Evolutionary conservation across 2,888 invertebrate species (phyloP).

Genomic region (Mythimna loreyi): DNA sequence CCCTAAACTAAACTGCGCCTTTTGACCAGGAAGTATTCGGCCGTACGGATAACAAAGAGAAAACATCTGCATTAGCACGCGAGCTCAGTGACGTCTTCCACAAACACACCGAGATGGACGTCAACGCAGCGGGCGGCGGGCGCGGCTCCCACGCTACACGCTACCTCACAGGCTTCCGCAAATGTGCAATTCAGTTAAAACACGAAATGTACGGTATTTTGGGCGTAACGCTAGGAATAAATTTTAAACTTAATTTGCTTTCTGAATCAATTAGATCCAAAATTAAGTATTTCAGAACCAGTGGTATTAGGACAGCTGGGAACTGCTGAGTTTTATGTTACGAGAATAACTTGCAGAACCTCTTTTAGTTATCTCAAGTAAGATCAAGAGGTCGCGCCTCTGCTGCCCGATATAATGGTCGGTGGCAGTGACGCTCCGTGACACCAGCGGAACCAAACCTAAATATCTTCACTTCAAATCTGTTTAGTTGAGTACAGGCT

Average conservation of each 20-base stretch:
- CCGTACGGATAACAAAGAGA: slow-evolving; percentile 26
- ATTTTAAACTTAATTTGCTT: slow-evolving; percentile 28
- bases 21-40: slow-evolving; percentile 33
- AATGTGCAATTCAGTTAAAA: slow-evolving; percentile 34
- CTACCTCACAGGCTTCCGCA: slow-evolving; percentile 8
- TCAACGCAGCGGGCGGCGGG: slow-evolving; percentile 30
- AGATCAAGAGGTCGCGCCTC: slow-evolving; percentile 27
- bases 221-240: slow-evolving; percentile 23
- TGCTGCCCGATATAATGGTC: slow-evolving; percentile 34
- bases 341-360: not conserved
- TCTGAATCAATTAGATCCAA: slow-evolving; percentile 45
- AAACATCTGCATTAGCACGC: slow-evolving; percentile 41
- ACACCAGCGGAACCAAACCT: slow-evolving; percentile 62
- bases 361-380: not conserved
- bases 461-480: slow-evolving; percentile 63
- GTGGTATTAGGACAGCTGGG: slow-evolving; percentile 21
- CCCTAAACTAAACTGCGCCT: slow-evolving; percentile 24
- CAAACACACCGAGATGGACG: slow-evolving; percentile 45
- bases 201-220: slow-evolving; percentile 20
- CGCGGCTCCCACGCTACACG: slow-evolving; percentile 32
- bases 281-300: slow-evolving; percentile 21
- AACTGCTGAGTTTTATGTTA: too few relatives aligned
- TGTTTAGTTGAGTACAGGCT: slow-evolving; percentile 58
- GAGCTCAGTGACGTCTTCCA: slow-evolving; percentile 36
- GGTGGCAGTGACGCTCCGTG: slow-evolving; percentile 25